A percentile compares a stretch with the other conserved stretches of the same genome.
Conservation (phyloP, 1,140 invertebrate species). For the Neuroterus valhalla region DNA sequence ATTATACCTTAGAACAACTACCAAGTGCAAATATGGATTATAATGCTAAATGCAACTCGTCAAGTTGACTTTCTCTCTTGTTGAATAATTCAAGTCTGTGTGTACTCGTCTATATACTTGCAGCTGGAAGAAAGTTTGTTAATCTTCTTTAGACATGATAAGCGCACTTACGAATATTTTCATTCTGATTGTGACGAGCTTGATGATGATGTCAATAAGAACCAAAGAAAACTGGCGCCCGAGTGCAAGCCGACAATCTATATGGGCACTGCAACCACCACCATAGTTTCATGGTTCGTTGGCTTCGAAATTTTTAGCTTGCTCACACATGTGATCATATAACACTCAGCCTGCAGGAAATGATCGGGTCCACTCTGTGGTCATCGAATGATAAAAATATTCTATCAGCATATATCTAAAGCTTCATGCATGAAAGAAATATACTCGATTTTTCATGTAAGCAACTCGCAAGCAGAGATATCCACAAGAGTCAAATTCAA, state of each 20-base stretch:
- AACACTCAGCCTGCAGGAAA: slow-evolving; percentile 62
- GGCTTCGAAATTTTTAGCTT: slow-evolving; percentile 57
- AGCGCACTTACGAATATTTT: slow-evolving; percentile 66
- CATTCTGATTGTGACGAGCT: slow-evolving; percentile 46
- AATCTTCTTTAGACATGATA: not conserved
- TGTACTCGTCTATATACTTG: not conserved
- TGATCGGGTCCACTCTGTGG: slow-evolving; percentile 53
- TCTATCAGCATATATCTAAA: not conserved
- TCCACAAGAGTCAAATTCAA: too few relatives aligned
- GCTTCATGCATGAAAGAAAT: not conserved
- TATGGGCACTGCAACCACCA: slow-evolving; percentile 63
- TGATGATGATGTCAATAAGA: slow-evolving; percentile 64
- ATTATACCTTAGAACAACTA: too few relatives aligned
- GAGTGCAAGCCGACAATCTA: slow-evolving; percentile 68
- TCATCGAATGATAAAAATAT: slow-evolving; percentile 31
- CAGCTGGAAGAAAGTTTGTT: not conserved
- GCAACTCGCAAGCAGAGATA: too few relatives aligned
- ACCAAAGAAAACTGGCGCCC: slow-evolving; percentile 66
- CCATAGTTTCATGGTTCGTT: slow-evolving; percentile 56
- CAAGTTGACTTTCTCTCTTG: slow-evolving; percentile 18
- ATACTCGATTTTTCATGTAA: too few relatives aligned
- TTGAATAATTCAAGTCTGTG: slow-evolving; percentile 1
- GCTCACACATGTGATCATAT: slow-evolving; percentile 50
- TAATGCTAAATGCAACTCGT: not conserved
- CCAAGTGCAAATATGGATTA: too few relatives aligned